These are phyloP conservation scores for Phymanthus crucifer DNA, from an alignment of 92 coral and sea anemone genomes.

Conservation along the genomic window DNA sequence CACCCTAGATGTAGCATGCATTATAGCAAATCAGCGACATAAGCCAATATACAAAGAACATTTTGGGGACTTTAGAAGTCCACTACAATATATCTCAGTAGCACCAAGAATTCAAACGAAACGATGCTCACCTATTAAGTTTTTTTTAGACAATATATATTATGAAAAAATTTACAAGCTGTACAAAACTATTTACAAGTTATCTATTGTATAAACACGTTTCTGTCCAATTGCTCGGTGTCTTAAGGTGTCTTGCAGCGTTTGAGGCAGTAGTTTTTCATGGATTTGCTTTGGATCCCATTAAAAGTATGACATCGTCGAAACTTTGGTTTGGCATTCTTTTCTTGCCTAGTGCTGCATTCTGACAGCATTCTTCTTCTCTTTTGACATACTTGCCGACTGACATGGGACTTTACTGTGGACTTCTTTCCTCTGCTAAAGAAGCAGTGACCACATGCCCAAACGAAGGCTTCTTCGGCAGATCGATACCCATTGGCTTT, in stretches of 20 bases:
- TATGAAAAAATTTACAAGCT: background rate
- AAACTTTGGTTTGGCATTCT: background rate
- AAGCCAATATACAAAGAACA: too few relatives aligned
- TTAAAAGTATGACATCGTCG: constrained; percentile 22
- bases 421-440: constrained; percentile 71
- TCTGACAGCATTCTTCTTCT: constrained; percentile 21
- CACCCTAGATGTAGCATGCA: too few relatives aligned
- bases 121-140: too few relatives aligned
- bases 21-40: too few relatives aligned
- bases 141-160: too few relatives aligned
- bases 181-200: background rate
- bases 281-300: background rate
- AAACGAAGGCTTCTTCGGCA: constrained; percentile 73
- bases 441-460: constrained; percentile 75
- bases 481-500: constrained; percentile 73
- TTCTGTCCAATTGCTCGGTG: background rate
- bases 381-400: constrained; percentile 64
- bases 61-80: too few relatives aligned
- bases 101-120: too few relatives aligned
- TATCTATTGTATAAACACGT: background rate
- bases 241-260: constrained; percentile 21
- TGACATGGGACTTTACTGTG: constrained; percentile 72
- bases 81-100: too few relatives aligned
- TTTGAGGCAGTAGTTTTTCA: background rate
- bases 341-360: background rate